Conservation (phyloP, 2,113 vertebrate species). For the Puffinus mauretanicus region DNA sequence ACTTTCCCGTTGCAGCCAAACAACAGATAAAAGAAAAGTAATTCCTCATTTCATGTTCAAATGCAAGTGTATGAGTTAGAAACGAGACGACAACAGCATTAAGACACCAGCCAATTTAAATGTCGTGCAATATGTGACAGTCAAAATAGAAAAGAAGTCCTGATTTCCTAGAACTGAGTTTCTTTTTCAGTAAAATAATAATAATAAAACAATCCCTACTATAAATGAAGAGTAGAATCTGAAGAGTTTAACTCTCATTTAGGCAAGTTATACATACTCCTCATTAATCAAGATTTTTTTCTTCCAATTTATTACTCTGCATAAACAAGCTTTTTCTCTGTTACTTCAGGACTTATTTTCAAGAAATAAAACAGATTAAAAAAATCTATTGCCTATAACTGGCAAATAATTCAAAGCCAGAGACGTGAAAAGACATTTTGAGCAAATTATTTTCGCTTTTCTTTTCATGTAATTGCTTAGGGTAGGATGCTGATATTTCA, state of each 20-base stretch:
- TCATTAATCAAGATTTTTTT: background rate
- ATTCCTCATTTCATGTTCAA: background rate
- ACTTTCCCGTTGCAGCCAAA: background rate
- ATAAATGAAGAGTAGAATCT: background rate
- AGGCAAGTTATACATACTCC: background rate
- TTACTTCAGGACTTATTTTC: background rate
- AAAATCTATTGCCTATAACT: background rate
- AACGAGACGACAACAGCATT: background rate
- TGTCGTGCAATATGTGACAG: background rate
- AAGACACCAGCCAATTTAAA: background rate
- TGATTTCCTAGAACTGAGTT: background rate
- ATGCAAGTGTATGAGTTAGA: background rate
- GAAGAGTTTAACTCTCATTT: background rate
- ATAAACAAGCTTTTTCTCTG: background rate
- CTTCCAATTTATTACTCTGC: background rate
- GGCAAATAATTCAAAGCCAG: background rate
- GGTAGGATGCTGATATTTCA: background rate
- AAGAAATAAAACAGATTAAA: background rate
- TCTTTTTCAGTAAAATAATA: background rate
- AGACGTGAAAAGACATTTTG: background rate
- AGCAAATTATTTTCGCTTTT: background rate
- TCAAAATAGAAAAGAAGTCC: background rate
- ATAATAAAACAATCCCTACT: background rate
- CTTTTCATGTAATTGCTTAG: background rate
- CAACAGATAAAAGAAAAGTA: background rate